Evolutionary conservation across 2,113 vertebrate genomes (phyloP).

Genomic region (Sminthopsis crassicaudata): DNA sequence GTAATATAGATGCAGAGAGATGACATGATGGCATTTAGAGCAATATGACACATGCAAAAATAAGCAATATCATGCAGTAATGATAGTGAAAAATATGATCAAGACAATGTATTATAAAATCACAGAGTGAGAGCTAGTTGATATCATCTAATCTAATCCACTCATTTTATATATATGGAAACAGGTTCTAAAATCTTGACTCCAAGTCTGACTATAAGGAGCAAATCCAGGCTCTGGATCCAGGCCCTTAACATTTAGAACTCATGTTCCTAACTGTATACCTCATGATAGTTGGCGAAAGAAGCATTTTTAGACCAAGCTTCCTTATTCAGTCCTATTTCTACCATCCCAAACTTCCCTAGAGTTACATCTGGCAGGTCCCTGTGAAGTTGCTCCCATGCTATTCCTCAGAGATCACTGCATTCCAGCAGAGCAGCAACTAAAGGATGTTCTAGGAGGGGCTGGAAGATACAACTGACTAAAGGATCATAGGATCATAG

Average conservation of each 20-base stretch:
- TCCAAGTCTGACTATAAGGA: neutral
- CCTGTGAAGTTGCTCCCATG: neutral
- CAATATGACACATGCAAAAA: neutral
- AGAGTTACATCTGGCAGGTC: neutral
- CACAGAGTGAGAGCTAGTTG: neutral
- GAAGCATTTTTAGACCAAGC: neutral
- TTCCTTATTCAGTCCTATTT: slow-evolving; percentile 14
- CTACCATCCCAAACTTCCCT: neutral
- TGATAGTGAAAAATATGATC: neutral
- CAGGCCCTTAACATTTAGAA: neutral
- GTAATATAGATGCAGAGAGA: neutral
- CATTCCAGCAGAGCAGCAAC: neutral
- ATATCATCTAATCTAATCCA: neutral
- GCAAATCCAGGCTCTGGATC: neutral
- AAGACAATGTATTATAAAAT: neutral
- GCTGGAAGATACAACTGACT: neutral
- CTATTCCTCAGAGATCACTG: neutral
- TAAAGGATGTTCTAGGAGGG: neutral
- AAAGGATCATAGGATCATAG: neutral
- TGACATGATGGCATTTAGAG: neutral
- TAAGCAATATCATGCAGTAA: neutral
- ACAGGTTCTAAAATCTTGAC: neutral
- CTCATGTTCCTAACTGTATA: neutral
- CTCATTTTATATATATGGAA: slow-evolving; percentile 8
- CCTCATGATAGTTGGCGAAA: neutral